Conservation (phyloP, 2,797 vertebrate genomes). For the Enteromius trimaculatus region DNA sequence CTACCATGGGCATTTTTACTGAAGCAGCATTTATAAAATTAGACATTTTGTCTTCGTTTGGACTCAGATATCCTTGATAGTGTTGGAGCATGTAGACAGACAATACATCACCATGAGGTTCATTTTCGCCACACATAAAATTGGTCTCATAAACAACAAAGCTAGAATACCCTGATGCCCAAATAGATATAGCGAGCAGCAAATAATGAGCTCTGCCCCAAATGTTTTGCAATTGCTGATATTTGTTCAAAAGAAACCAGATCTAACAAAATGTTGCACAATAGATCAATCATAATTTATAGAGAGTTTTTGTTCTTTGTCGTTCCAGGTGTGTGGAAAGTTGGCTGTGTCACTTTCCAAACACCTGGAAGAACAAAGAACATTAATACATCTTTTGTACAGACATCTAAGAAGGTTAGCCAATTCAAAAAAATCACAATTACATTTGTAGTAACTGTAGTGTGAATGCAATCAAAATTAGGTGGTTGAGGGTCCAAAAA, state of each 20-base stretch:
- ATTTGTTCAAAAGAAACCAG: neutral
- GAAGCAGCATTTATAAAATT: constrained; percentile 48
- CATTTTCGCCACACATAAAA: constrained; percentile 10
- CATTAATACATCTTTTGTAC: neutral
- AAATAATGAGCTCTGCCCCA: neutral
- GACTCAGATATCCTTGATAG: constrained; percentile 28
- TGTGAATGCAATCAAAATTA: neutral
- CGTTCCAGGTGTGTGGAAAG: neutral
- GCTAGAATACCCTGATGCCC: constrained; percentile 10
- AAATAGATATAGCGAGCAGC: neutral
- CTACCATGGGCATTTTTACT: constrained; percentile 16
- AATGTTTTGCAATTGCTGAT: neutral
- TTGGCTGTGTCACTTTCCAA: neutral
- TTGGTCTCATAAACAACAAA: constrained; percentile 17
- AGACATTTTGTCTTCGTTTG: constrained; percentile 48
- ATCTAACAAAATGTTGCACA: constrained; percentile 12
- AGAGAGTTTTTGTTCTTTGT: neutral
- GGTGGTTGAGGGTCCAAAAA: neutral
- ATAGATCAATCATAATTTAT: constrained; percentile 20
- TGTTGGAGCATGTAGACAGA: constrained; percentile 24
- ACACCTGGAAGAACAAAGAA: neutral
- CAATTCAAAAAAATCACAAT: neutral
- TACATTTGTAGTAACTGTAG: neutral
- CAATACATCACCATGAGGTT: constrained; percentile 30
- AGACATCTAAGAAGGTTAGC: neutral